Base-by-base conservation (phyloP, 2,113 vertebrate species). In the Symphodus melops region DNA sequence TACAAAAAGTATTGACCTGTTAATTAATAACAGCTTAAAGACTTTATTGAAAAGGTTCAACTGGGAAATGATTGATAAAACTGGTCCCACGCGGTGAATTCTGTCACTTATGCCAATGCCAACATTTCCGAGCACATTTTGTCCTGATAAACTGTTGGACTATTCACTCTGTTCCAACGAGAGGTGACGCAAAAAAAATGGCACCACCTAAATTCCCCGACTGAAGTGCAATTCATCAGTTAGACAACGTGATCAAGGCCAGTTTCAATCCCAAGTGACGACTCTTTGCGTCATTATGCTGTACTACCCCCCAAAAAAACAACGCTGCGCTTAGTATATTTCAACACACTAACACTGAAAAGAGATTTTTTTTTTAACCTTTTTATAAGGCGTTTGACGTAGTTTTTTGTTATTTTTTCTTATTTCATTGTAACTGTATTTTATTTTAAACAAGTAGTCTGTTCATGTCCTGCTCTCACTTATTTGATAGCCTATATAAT, bases 241-340 rank as follows among this genome's bases (percentile, higher is more conserved):
- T 1, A 12, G 39, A 59, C 1, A 14, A 59, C 28, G 14, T 20
- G 13, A 67, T 42, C 36, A 59, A 33, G 11, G 74, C 41, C n/a
- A 39, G 67, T 46, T 44, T 59, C 19, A 17, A 46, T 25, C 36
- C 25, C 37, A 58, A 42, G 42, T 54, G 33, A 28, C 25, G 42
- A 17, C 48, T 13, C 70, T 65, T 60, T 25, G 60, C 42, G 36
- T 59, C 55, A 65, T 42, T 60, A 48, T 66, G 55, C 9, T 33
- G 28, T 4, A 33, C 28, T 33, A 36, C n/a, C 60, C 28, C n/a
- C 60, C 28, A 49, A 46, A 51, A 42, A 46, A 52, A 21, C 23
- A 44, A 28, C 39, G 55, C 20, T 20, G 68, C 25, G 41, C 23
- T 8, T n/a, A 17, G 20, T 11, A 3, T 0, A 33, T 33, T 33